Evolutionary conservation across 1,140 invertebrate species (phyloP), one percentile per base, ranked within the genome.

Genomic region (Schlechtendalia chinensis): DNA sequence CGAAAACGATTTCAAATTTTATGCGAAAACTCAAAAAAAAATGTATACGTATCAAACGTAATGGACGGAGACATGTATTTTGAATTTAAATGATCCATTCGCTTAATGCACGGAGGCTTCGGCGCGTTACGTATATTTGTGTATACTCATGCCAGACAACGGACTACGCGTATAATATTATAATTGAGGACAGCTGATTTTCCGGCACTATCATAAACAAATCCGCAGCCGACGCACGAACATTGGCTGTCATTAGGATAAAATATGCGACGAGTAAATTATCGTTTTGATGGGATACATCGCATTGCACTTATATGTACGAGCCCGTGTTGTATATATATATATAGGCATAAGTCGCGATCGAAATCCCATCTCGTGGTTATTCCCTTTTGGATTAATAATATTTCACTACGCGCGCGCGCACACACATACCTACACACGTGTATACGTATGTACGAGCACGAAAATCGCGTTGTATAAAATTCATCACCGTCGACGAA

Each of bases 251-350:
- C 69, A 72, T 72, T 54, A 72, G 16, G 69, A 54, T 54, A 72
- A 53, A 72, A 54, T 72, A 71, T 72, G 53, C 50, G 69, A 72
- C 69, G 53, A 54, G 69, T 53, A 72, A 53, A 72, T 72, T 54
- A 72, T 72, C 47, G 24, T 72, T 72, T 72, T 72, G 69, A 72
- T 72, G 50, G 69, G 69, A 29, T 72, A 72, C 69, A 72, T 29
- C 24, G 69, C 69, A 72, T 72, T 72, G 69, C 69, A 72, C 69
- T 72, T 72, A 72, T 54, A 16, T 24, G 17, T 19, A 29, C 24
- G 69, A 39, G 32, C 32, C 32, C 17, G 47, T 50, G 11, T 50
- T 50, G 12, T 50, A 50, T 50, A 50, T 50, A 50, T 50, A 50
- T 50, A 50, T 12, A 50, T 50, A 12, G 32, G 39, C 17, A 32